phyloP scores from a whole-genome alignment of 2,113 vertebrate species.

The Gallinago paraguaiae region DNA sequence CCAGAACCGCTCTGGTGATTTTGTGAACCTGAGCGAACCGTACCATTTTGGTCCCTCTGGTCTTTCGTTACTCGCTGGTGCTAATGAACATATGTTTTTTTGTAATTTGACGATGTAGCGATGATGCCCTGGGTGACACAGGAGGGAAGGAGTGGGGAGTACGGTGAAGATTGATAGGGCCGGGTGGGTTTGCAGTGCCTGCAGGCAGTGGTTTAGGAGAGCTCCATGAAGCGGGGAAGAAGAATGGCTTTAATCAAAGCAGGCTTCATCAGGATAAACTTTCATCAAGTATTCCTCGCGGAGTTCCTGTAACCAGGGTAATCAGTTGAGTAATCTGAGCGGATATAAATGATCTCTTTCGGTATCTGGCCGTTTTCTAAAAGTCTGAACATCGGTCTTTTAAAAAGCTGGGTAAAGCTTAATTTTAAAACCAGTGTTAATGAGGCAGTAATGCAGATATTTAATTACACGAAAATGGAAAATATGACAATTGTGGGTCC shows the following conservation, averaged over 20 bases:
- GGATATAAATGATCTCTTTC: not conserved
- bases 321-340: not conserved
- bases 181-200: not conserved
- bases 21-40: not conserved
- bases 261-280: not conserved
- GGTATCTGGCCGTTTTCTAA: not conserved
- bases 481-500: not conserved
- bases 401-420: not conserved
- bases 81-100: not conserved
- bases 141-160: not conserved
- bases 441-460: not conserved
- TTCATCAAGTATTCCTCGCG: not conserved
- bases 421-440: not conserved
- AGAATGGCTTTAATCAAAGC: not conserved
- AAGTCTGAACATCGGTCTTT: not conserved
- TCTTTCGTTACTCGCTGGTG: not conserved
- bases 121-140: not conserved
- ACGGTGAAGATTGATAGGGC: not conserved
- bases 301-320: not conserved
- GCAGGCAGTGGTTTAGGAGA: not conserved
- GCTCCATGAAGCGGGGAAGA: not conserved
- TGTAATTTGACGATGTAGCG: not conserved
- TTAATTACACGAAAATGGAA: not conserved
- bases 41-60: not conserved
- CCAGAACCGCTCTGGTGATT: rapidly evolving